These are phyloP conservation scores for Adoxophyes honmai DNA, from an alignment of 1,140 invertebrate species.

Conservation along the genomic window DNA sequence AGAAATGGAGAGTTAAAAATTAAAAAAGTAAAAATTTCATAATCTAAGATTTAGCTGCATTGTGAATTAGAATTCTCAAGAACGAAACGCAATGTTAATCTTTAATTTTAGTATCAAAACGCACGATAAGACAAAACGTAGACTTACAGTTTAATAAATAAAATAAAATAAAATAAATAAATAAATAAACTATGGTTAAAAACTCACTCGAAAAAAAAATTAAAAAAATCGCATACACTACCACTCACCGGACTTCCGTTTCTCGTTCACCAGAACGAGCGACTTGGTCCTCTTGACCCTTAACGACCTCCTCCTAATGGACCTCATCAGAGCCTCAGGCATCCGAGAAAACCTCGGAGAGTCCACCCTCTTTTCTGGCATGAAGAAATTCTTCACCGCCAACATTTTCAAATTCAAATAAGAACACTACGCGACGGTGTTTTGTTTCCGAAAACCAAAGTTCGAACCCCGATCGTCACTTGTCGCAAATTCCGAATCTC, in stretches of 20 bases:
- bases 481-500: not conserved
- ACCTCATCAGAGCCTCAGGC: conserved; percentile 83
- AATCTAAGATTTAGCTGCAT: too few relatives aligned
- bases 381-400: conserved; percentile 82
- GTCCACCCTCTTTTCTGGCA: conserved; percentile 80
- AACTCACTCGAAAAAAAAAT: conserved; percentile 15
- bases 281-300: conserved; percentile 84
- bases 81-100: too few relatives aligned
- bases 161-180: too few relatives aligned
- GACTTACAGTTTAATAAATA: too few relatives aligned
- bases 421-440: too few relatives aligned
- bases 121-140: too few relatives aligned
- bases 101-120: too few relatives aligned
- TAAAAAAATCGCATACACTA: conserved; percentile 46
- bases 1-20: too few relatives aligned
- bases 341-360: conserved; percentile 77
- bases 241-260: conserved; percentile 86
- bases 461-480: not conserved
- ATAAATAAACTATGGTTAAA: not conserved
- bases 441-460: not conserved
- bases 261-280: conserved; percentile 81
- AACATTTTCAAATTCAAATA: conserved; percentile 78
- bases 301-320: conserved; percentile 81
- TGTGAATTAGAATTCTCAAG: too few relatives aligned
- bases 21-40: too few relatives aligned